Evolutionary conservation across 2,113 vertebrate species (phyloP), one percentile per base, ranked within the genome.

Genomic region (Pyxicephalus adspersus): DNA sequence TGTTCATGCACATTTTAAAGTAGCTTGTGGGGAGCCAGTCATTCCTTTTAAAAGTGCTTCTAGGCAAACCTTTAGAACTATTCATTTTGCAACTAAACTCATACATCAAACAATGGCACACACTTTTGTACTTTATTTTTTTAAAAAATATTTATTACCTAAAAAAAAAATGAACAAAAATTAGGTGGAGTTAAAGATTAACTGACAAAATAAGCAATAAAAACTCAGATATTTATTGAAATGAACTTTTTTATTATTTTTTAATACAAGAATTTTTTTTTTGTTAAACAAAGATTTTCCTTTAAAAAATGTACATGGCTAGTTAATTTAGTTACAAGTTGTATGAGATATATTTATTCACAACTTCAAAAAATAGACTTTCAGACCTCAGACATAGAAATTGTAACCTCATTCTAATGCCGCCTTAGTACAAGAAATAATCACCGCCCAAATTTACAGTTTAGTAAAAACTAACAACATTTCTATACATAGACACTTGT

Each of bases 241-340:
- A 93, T 93, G 92, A 92, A 91, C 92, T 90, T n/a, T n/a, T 92
- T 75, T 91, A 93, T 94, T 92, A 31, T 51, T 63, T 78, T 79
- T 93, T 93, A 93, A 91, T 93, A 92, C 91, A 93, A 94, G 90
- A 90, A 71, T 84, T 85, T 73, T 38, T 11, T 51, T 83, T 90
- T 91, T 88, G 87, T 92, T 91, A 91, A 92, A 92, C 90, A 92
- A 88, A 89, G 84, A 76, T 91, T 87, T 70, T 29, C 34, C 85
- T 91, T 90, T 89, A 61, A 92, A 81, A 94, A 93, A 88, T 76
- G 88, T 92, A 90, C 86, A 87, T 86, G 84, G 85, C 67, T 71
- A 84, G 87, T 87, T 34, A 83, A 86, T 85, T 86, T 83, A 84
- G 85, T 86, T 84, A 86, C 88, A 81, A 87, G 83, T 87, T 87